Evolutionary conservation across 2,888 invertebrate genomes (phyloP).

Genomic region (Nasonovia ribisnigri): DNA sequence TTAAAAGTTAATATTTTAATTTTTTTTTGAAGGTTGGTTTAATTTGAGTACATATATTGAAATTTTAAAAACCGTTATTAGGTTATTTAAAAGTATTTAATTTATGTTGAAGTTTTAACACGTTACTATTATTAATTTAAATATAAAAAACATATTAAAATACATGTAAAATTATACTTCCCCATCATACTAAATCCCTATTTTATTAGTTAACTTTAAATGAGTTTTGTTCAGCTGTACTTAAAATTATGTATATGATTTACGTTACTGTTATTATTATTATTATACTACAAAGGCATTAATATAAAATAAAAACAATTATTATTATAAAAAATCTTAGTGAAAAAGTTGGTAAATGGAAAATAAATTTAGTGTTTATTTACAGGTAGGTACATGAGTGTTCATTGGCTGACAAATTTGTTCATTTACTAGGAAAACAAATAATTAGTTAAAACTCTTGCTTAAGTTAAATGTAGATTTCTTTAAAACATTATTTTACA

Average conservation of each 20-base stretch:
- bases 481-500: not conserved
- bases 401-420: not conserved
- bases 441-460: not conserved
- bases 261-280: not conserved
- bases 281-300: not conserved
- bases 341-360: not conserved
- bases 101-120: no score
- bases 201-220: not conserved
- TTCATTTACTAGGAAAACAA: not conserved
- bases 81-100: no score
- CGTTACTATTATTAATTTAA: no score
- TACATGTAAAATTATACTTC: no score
- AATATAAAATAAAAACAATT: no score
- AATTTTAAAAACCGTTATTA: no score
- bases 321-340: not conserved
- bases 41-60: no score
- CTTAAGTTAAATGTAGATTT: not conserved
- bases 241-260: not conserved
- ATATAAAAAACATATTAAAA: no score
- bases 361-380: not conserved
- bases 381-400: slow-evolving; percentile 4
- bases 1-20: no score
- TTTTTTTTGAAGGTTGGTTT: no score
- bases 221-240: not conserved
- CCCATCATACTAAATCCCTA: not conserved